Evolutionary conservation across 2,797 vertebrate genomes (phyloP).

Genomic region (Antennarius maculatus): DNA sequence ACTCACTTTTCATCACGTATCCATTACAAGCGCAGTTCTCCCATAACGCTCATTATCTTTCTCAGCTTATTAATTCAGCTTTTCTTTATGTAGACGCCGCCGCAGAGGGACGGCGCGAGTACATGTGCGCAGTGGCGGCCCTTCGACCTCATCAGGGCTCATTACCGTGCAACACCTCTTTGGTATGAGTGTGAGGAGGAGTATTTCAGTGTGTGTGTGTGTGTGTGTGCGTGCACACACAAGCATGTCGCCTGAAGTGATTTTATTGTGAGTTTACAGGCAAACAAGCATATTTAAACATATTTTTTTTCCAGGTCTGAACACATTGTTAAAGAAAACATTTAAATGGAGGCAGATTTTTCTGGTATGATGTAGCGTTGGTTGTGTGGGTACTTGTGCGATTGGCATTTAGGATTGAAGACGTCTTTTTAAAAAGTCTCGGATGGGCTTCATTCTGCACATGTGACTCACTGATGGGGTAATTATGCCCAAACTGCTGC

Average conservation of each 20-base stretch:
- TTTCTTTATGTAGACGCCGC: conserved; percentile 41
- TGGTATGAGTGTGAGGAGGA: conserved; percentile 16
- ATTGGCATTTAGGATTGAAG: too few species aligned
- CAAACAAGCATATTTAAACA: too few species aligned
- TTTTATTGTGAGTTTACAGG: neutral
- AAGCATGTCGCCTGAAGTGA: neutral
- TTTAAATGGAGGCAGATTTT: too few species aligned
- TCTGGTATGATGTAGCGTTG: too few species aligned
- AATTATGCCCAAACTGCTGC: too few species aligned
- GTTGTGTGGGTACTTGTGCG: too few species aligned
- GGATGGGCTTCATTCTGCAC: too few species aligned
- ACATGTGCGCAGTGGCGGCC: conserved; percentile 19
- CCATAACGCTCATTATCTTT: conserved; percentile 47
- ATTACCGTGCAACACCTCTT: conserved; percentile 41
- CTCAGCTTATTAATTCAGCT: conserved; percentile 49
- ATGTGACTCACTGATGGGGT: too few species aligned
- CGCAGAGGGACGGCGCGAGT: conserved; percentile 28
- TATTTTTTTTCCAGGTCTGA: too few species aligned
- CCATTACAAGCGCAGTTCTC: conserved; percentile 21
- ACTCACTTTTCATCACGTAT: conserved; percentile 44
- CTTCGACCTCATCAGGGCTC: conserved; percentile 52
- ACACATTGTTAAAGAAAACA: too few species aligned
- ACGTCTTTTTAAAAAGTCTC: too few species aligned
- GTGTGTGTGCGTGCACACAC: neutral
- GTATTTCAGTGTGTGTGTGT: neutral